These are phyloP conservation scores for Toxonevra muliebris DNA, from an alignment of 2,888 invertebrate species.

Conservation along the genomic window DNA sequence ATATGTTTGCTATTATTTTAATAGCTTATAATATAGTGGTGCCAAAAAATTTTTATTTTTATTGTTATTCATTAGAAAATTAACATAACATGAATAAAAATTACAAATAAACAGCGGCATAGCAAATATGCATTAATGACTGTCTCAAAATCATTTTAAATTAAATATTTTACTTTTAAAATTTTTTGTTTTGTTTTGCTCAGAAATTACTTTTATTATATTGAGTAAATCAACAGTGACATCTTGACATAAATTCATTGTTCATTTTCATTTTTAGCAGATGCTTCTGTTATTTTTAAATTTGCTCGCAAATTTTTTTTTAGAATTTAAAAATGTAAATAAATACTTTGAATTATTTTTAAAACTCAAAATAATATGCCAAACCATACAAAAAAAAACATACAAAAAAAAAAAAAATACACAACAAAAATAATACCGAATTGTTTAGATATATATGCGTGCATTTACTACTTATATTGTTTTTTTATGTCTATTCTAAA, in stretches of 20 bases:
- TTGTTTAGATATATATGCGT: no score
- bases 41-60: not conserved
- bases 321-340: constrained; percentile 4
- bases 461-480: no score
- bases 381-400: not conserved
- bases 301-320: not conserved
- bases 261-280: not conserved
- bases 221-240: constrained; percentile 20
- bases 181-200: no score
- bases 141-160: not conserved
- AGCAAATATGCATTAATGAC: not conserved
- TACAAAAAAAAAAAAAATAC: not conserved
- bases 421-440: no score
- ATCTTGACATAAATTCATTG: not conserved
- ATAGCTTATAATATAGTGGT: not conserved
- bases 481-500: no score
- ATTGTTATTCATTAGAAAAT: not conserved
- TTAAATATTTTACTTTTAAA: no score
- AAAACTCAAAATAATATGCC: not conserved
- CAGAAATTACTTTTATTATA: constrained; percentile 10
- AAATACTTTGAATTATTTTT: not conserved
- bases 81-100: not conserved
- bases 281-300: not conserved
- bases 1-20: not conserved
- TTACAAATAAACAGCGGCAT: not conserved